Conservation (phyloP, 2,888 invertebrate species). For the Synergus japonicus region DNA sequence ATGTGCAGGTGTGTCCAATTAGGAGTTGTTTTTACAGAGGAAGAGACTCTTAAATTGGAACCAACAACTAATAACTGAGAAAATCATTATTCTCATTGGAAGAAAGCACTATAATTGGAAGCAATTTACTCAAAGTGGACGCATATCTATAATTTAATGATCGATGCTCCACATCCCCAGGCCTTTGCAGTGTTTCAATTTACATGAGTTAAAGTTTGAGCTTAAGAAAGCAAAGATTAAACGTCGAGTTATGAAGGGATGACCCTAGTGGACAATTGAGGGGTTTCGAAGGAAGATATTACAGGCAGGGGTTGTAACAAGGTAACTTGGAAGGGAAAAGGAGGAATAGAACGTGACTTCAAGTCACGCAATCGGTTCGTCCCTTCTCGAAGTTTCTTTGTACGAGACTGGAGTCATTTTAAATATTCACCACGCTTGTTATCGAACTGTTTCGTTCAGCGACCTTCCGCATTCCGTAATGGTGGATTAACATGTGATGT, state of each 20-base stretch:
- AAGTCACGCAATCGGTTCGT: constrained; percentile 29
- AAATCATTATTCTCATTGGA: background rate
- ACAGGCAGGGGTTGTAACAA: constrained; percentile 28
- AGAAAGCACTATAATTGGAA: background rate
- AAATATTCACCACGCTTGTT: constrained; percentile 59
- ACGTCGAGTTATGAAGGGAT: constrained; percentile 11
- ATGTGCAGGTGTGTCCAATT: constrained; percentile 20
- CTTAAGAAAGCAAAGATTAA: constrained; percentile 23
- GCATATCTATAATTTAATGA: background rate
- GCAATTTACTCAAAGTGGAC: background rate
- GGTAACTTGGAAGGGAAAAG: constrained; percentile 24
- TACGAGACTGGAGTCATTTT: constrained; percentile 54
- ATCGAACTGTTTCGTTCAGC: constrained; percentile 54
- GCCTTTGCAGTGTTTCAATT: constrained; percentile 9
- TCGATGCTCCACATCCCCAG: constrained; percentile 1
- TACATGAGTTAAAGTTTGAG: background rate
- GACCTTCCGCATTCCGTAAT: constrained; percentile 58
- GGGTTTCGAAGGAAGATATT: constrained; percentile 28
- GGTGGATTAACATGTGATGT: constrained; percentile 47
- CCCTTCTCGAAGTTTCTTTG: constrained; percentile 6
- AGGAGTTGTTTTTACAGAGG: background rate
- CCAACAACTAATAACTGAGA: background rate
- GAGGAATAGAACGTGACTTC: constrained; percentile 27
- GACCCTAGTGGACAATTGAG: constrained; percentile 22
- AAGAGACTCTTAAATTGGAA: constrained; percentile 51